Conservation (phyloP, 2,797 vertebrate species). For the Chaetophractus vellerosus region DNA sequence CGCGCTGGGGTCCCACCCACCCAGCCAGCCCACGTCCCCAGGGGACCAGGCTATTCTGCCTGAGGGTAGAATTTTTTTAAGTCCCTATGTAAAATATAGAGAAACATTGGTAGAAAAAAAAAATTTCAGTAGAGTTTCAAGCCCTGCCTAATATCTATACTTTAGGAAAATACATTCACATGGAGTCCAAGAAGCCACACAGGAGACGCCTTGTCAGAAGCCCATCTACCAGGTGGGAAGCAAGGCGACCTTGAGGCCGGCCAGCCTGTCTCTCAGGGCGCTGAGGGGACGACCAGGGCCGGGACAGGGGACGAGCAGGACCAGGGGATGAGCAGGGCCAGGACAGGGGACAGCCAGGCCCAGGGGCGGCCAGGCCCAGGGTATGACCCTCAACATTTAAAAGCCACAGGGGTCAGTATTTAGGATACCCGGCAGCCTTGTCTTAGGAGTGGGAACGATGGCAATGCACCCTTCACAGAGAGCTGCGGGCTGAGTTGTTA, state of each 20-base stretch:
- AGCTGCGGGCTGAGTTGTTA: not conserved
- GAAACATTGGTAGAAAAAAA: not conserved
- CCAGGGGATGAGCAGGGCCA: not conserved
- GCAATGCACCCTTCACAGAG: slow-evolving; percentile 5
- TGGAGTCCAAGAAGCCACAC: slow-evolving; percentile 28
- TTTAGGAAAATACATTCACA: slow-evolving; percentile 71
- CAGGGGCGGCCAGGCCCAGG: not conserved
- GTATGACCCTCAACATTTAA: slow-evolving; percentile 56
- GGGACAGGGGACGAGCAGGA: not conserved
- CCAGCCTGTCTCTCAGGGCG: not conserved
- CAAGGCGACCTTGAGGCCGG: not conserved
- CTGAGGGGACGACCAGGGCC: not conserved
- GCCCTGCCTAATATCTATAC: slow-evolving; percentile 26
- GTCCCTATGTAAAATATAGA: not conserved
- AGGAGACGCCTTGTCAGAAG: slow-evolving; percentile 46
- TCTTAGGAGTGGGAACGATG: slow-evolving; percentile 66
- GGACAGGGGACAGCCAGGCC: not conserved
- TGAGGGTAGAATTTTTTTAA: not conserved
- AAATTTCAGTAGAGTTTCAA: slow-evolving; percentile 42
- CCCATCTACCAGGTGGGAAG: not conserved
- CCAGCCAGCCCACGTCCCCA: not conserved
- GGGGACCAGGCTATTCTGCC: not conserved
- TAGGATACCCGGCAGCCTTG: slow-evolving; percentile 56
- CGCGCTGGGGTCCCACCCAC: not conserved
- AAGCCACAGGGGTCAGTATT: slow-evolving; percentile 62